These are phyloP conservation scores for Poecile montanus DNA, from an alignment of 2,797 vertebrate species.

Conservation along the genomic window DNA sequence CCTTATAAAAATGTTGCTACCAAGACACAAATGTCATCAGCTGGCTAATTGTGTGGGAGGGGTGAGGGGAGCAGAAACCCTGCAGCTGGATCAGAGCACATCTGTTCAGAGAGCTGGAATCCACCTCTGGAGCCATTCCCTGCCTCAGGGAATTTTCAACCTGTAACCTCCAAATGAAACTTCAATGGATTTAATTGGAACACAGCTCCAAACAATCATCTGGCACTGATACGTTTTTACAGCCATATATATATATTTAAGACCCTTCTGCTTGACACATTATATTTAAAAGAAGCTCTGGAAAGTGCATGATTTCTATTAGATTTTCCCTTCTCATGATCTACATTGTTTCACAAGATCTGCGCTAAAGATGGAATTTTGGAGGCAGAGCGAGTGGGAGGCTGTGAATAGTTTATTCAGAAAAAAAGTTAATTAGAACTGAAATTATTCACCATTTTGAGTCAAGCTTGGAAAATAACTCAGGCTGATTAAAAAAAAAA, in stretches of 20 bases:
- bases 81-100: rapidly evolving
- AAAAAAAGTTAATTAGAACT: constrained; percentile 36
- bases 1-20: not conserved
- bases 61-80: not conserved
- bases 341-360: constrained; percentile 48
- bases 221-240: not conserved
- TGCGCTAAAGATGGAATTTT: constrained; percentile 59
- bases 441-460: constrained; percentile 46
- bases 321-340: constrained; percentile 8
- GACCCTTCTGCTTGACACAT: not conserved
- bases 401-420: constrained; percentile 49
- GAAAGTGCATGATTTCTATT: not conserved
- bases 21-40: constrained; percentile 11
- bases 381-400: constrained; percentile 63
- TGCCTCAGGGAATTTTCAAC: not conserved
- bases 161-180: not conserved
- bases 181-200: not conserved
- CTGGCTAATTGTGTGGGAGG: constrained; percentile 45
- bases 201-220: not conserved
- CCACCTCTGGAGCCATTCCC: not conserved
- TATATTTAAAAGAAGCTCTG: not conserved
- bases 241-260: not conserved
- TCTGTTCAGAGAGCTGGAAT: not conserved
- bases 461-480: not conserved
- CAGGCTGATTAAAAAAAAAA: not conserved